Evolutionary conservation across 2,113 vertebrate species (phyloP).

Genomic region (Pungitius pungitius): DNA sequence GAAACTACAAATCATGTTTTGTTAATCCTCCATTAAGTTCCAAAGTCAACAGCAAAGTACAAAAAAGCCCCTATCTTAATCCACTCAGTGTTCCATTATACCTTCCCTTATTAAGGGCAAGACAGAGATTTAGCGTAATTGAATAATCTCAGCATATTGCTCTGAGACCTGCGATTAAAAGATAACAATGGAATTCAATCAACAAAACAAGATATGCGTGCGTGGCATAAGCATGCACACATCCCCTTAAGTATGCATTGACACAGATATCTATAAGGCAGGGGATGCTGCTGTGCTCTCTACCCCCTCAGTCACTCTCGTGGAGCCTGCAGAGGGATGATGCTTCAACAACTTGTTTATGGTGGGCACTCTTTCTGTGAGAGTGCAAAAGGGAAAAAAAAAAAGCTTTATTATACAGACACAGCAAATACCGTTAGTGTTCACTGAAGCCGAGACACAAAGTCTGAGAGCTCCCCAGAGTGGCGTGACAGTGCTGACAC

Average conservation of each 20-base stretch:
- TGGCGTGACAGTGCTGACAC: conserved; percentile 34
- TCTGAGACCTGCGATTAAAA: conserved; percentile 60
- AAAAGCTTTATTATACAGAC: conserved; percentile 52
- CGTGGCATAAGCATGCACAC: conserved; percentile 45
- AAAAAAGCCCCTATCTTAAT: conserved; percentile 12
- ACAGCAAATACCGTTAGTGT: conserved; percentile 39
- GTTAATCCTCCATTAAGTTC: conserved; percentile 56
- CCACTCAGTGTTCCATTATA: conserved; percentile 12
- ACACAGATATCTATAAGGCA: conserved; percentile 62
- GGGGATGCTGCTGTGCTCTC: conserved; percentile 14
- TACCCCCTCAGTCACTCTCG: conserved; percentile 40
- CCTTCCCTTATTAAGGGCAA: conserved; percentile 19
- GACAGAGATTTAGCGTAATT: conserved; percentile 56
- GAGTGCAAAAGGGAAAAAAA: conserved; percentile 31
- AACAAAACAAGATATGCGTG: conserved; percentile 65
- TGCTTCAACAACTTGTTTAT: conserved; percentile 44
- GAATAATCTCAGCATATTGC: conserved; percentile 65
- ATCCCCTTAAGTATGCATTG: conserved; percentile 71
- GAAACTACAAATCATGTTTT: conserved; percentile 41
- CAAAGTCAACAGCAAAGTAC: conserved; percentile 35
- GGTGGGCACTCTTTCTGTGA: conserved; percentile 16
- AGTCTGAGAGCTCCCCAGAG: conserved; percentile 34
- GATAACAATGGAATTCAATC: conserved; percentile 59
- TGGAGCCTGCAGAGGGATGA: conserved; percentile 33
- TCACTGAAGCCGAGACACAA: conserved; percentile 39